phyloP scores from a whole-genome alignment of 2,113 vertebrate genomes.

The Gopherus evgoodei region DNA sequence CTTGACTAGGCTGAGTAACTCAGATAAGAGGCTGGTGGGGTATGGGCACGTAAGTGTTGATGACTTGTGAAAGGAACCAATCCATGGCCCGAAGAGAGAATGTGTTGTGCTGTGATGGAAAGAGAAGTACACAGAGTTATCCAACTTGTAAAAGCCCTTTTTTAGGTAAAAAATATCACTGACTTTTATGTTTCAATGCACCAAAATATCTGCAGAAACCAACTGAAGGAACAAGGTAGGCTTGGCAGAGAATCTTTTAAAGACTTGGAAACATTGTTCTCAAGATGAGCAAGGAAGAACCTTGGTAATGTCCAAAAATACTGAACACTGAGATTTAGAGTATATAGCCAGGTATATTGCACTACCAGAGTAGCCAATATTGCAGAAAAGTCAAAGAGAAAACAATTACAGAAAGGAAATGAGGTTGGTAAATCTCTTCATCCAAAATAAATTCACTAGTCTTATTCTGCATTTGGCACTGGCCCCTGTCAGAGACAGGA shows the following conservation, averaged over 20 bases:
- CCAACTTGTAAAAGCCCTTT: not conserved
- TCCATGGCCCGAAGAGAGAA: not conserved
- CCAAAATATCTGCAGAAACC: not conserved
- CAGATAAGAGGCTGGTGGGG: not conserved
- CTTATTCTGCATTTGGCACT: not conserved
- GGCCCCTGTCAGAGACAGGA: too few relatives aligned
- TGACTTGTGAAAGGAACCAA: too few relatives aligned
- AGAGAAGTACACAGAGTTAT: not conserved
- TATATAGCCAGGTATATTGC: not conserved
- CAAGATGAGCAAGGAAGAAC: not conserved
- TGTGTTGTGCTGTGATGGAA: too few relatives aligned
- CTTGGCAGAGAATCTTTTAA: not conserved
- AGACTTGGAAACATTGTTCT: not conserved
- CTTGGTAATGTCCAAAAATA: fast-evolving
- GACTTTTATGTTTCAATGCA: fast-evolving
- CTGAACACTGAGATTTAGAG: not conserved
- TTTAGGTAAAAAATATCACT: not conserved
- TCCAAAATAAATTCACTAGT: not conserved
- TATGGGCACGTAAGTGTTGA: not conserved
- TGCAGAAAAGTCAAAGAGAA: not conserved
- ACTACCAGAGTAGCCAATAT: fast-evolving
- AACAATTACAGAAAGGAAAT: not conserved
- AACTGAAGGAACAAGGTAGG: fast-evolving
- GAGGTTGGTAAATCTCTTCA: not conserved
- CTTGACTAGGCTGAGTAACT: not conserved